phyloP scores from a whole-genome alignment of 2,113 vertebrate species.

The Rallus limicola region DNA sequence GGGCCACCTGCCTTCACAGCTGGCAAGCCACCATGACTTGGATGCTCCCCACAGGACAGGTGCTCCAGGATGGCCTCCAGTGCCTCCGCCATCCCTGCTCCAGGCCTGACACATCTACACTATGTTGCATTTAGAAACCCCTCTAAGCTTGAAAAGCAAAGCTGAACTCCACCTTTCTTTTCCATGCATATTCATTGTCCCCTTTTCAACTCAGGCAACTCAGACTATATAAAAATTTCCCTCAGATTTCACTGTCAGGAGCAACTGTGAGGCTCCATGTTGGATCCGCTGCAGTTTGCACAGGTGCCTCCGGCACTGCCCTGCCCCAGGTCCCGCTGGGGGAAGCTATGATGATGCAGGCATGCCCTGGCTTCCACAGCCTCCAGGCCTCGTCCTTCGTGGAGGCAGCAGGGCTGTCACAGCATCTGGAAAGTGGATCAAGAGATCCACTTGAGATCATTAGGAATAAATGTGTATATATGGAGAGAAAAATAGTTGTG shows the following conservation, averaged over 20 bases:
- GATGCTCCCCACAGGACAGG: background rate
- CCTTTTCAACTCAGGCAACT: background rate
- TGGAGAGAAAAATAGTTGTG: background rate
- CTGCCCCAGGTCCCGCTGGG: background rate
- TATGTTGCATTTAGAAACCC: rapidly evolving
- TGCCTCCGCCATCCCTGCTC: rapidly evolving
- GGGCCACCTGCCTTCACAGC: background rate
- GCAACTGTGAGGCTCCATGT: rapidly evolving
- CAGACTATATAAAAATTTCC: too few relatives aligned
- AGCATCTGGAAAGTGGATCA: background rate
- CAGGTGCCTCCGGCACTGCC: rapidly evolving
- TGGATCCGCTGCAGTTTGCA: rapidly evolving
- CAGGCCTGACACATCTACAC: rapidly evolving
- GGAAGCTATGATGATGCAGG: background rate
- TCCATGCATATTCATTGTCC: background rate
- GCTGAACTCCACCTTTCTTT: background rate
- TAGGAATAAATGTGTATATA: background rate
- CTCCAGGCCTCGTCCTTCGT: rapidly evolving
- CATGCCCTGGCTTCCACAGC: background rate
- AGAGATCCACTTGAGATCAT: background rate
- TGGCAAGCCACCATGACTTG: rapidly evolving
- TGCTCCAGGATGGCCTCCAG: rapidly evolving
- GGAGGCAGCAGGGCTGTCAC: rapidly evolving
- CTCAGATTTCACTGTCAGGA: background rate
- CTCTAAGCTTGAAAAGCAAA: background rate